Base-by-base conservation (phyloP, 2,888 invertebrate genomes). In the Ophion slaviceki region DNA sequence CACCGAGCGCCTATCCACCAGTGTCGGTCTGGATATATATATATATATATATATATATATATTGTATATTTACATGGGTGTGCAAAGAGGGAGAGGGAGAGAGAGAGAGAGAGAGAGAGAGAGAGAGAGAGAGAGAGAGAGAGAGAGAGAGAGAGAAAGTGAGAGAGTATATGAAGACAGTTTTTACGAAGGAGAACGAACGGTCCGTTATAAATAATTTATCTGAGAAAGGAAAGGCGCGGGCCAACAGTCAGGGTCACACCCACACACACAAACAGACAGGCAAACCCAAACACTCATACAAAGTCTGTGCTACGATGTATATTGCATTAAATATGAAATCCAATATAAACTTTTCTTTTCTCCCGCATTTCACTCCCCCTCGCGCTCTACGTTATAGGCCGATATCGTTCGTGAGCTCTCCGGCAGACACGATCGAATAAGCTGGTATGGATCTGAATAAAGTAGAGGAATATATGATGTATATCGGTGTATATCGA, bases 251-350 rank as follows among this genome's bases (percentile, higher is more conserved):
- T 70, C 80, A 70, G 78, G 70, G 81, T 53, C 76, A 62, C 64
- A n/a, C 20, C 53, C 64, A 79, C 5, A 32, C 45, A 36, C 53
- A 40, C n/a, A 20, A n/a, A 67, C 36, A 40, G n/a, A 67, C n/a
- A 67, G 17, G 40, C 36, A 40, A 20, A 67, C n/a, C 32, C 36
- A 40, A 14, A 67, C 17, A 7, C 61, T 61, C 64, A 24, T 53
- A 70, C 75, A 82, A 85, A 62, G 67, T 62, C 76, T 74, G 45
- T 83, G 84, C 82, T 86, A 82, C 89, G 89, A 89, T 88, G 88
- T 90, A 90, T 91, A 91, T 91, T 92, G 92, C 92, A 92, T 92
- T 91, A 92, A 92, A 92, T 91, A 92, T 92, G 92, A 92, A 92
- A 92, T 91, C 92, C 92, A 92, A 92, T 92, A 92, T 91, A 91